Evolutionary conservation across 2,888 invertebrate species (phyloP).

Genomic region (Mamestra brassicae): DNA sequence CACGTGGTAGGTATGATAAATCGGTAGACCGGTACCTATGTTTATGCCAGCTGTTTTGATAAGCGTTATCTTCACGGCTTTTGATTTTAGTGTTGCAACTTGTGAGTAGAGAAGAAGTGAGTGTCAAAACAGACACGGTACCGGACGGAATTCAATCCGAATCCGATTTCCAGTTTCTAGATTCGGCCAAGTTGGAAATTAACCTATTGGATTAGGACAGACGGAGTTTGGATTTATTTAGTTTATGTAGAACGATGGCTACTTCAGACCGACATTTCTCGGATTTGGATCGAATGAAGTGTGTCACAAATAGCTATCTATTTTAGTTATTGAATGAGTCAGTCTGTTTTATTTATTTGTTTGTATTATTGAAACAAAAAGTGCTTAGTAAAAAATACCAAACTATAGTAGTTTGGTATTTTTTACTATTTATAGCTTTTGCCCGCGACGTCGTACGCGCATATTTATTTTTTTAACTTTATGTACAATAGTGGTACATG

Average conservation of each 20-base stretch:
- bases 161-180: too few species aligned
- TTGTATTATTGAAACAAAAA: background rate
- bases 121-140: too few species aligned
- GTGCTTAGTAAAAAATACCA: too few species aligned
- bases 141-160: too few species aligned
- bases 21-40: background rate
- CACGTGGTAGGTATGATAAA: background rate
- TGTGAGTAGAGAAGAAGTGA: background rate
- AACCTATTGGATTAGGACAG: too few species aligned
- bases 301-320: background rate
- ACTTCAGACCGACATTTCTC: background rate
- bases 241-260: background rate
- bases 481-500: too few species aligned
- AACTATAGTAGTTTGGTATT: too few species aligned
- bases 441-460: too few species aligned
- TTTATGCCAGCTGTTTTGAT: background rate
- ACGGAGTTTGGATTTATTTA: too few species aligned
- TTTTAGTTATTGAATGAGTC: background rate
- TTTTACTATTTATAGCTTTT: too few species aligned
- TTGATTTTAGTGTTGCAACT: background rate
- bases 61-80: background rate
- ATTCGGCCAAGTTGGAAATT: too few species aligned
- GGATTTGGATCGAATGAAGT: background rate
- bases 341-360: background rate
- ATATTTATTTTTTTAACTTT: too few species aligned